Percentiles rank a stretch among this genome's conserved stretches.
These are phyloP conservation scores for Arothron firmamentum DNA, from an alignment of 2,113 vertebrate genomes.

Conservation along the genomic window DNA sequence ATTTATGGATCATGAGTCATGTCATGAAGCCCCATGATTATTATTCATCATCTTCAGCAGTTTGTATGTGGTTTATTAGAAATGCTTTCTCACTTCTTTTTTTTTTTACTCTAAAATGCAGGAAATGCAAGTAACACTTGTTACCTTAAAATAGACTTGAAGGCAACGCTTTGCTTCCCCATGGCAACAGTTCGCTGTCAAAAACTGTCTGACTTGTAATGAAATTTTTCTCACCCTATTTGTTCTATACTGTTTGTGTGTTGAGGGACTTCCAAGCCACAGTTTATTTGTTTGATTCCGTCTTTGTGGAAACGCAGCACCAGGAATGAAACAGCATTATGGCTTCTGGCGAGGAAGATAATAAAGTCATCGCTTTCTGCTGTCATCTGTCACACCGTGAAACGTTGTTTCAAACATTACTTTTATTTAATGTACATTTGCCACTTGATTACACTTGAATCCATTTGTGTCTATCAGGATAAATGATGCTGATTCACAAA, in stretches of 20 bases:
- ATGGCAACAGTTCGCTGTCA: constrained; percentile 58
- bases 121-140: constrained; percentile 41
- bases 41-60: no score
- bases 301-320: constrained; percentile 38
- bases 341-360: constrained; percentile 18
- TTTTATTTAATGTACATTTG: neutral
- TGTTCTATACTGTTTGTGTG: constrained; percentile 27
- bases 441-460: neutral
- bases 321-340: constrained; percentile 5
- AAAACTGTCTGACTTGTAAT: constrained; percentile 41
- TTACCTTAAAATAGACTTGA: constrained; percentile 55
- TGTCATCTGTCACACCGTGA: constrained; percentile 25
- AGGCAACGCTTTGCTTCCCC: constrained; percentile 57
- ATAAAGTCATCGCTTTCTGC: constrained; percentile 35
- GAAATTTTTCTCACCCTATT: constrained; percentile 46
- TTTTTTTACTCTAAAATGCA: neutral
- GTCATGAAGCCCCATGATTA: no score
- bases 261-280: constrained; percentile 16
- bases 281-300: constrained; percentile 45
- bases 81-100: no score
- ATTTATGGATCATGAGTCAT: no score
- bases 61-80: no score
- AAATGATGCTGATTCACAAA: neutral
- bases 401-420: neutral
- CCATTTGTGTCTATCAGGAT: constrained; percentile 1